Evolutionary conservation across 2,797 vertebrate genomes (phyloP), one percentile per base, ranked within the genome.

Genomic region (Pipistrellus pygmaeus): DNA sequence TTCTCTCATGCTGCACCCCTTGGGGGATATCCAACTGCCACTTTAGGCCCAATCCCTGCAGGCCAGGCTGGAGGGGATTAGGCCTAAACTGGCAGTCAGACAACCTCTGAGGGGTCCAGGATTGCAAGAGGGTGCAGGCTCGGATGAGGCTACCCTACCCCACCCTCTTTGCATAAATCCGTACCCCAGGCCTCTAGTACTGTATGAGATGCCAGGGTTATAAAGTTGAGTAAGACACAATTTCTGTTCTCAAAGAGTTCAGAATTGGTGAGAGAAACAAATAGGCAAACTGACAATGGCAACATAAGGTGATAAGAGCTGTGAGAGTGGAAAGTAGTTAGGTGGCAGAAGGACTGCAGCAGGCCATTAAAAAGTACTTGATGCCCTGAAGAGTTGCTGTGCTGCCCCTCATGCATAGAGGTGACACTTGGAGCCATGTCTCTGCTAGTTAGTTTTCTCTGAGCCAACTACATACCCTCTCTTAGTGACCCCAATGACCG

Each of bases 401-500:
- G 48, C 14, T 89, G 55, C 3, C 85, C 60, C 76, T 92, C 41
- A 69, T 76, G 78, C 25, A 73, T 25, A 87, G 17, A 95, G 68
- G 72, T 87, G 93, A 96, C 68, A 93, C 55, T 89, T 92, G 66
- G 68, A 95, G 41, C 66, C 17, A 68, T 86, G 53, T 41, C 62
- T 87, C 46, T 80, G 71, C 80, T 89, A 93, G 80, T 91, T 96
- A 95, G 55, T 92, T 96, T 94, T 95, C 69, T 81, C 66, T 64
- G 77, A 94, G 57, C 38, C 30, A 93, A 87, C 66, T 71, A 76
- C 53, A 44, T 55, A 88, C 27, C 77, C 27, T 87, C 10, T 76
- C 60, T 92, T 60, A 23, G 76, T 93, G 92, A 94, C 80, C 72
- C 46, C 64, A 64, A 38, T 97, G 95, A 96, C 93, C 93, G 95